These are phyloP conservation scores for Gouania willdenowi DNA, from an alignment of 2,797 vertebrate species.

Conservation along the genomic window DNA sequence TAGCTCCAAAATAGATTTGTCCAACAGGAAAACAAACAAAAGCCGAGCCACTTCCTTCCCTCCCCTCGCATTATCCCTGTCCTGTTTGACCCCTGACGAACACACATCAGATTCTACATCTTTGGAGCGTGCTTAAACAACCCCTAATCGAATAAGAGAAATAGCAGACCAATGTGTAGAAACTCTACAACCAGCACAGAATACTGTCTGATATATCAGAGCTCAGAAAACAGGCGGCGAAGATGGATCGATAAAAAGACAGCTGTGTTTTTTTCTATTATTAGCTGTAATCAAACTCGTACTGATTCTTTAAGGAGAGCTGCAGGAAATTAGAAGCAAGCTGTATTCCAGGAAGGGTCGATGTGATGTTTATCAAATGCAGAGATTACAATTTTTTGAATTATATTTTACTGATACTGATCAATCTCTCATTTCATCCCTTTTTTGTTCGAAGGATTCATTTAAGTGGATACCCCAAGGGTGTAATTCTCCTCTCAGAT, in stretches of 20 bases:
- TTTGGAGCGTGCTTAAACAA: conserved; percentile 12
- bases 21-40: conserved; percentile 70
- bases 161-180: conserved; percentile 14
- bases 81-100: conserved; percentile 56
- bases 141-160: conserved; percentile 19
- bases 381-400: too few species aligned
- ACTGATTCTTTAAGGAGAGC: too few species aligned
- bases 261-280: conserved; percentile 68
- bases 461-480: too few species aligned
- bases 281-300: conserved; percentile 70
- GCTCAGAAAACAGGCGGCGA: conserved; percentile 56
- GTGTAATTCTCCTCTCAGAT: neutral
- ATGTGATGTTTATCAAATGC: too few species aligned
- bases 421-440: too few species aligned
- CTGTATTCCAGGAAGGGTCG: too few species aligned
- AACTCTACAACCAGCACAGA: neutral
- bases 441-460: too few species aligned
- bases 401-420: too few species aligned
- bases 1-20: conserved; percentile 56
- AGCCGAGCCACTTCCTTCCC: conserved; percentile 64
- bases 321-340: too few species aligned
- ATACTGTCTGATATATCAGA: neutral
- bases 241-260: conserved; percentile 68
- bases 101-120: too few species aligned
- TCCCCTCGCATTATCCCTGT: conserved; percentile 56